These are phyloP conservation scores for Xenus cinereus DNA, from an alignment of 2,113 vertebrate genomes.

Conservation along the genomic window DNA sequence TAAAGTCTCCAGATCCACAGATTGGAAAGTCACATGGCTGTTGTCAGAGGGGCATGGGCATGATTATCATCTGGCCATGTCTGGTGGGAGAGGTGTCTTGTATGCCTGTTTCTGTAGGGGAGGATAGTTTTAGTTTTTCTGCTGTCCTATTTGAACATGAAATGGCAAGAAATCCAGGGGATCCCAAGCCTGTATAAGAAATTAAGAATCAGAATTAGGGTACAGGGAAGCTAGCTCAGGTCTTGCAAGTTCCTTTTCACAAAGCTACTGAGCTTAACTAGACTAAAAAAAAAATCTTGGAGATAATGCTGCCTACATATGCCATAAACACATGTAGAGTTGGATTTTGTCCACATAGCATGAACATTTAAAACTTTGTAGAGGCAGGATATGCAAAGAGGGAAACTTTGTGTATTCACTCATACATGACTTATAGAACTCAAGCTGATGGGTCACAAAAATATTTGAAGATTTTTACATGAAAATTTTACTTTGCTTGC, in stretches of 20 bases:
- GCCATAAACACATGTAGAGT: conserved; percentile 45
- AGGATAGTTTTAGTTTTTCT: neutral
- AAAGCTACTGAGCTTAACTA: neutral
- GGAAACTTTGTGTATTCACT: conserved; percentile 51
- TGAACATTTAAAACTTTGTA: conserved; percentile 73
- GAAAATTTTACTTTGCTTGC: conserved; percentile 49
- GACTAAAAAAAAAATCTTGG: conserved; percentile 20
- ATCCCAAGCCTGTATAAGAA: neutral
- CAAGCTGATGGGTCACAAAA: conserved; percentile 69
- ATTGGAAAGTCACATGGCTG: neutral
- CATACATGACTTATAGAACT: conserved; percentile 69
- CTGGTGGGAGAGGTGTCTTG: neutral
- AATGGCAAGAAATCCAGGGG: neutral
- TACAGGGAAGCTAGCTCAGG: neutral
- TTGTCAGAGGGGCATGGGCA: neutral
- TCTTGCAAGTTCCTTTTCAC: neutral
- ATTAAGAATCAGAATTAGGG: neutral
- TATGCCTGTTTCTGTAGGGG: neutral
- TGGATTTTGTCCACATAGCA: conserved; percentile 65
- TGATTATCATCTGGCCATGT: fast-evolving
- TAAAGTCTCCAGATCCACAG: neutral
- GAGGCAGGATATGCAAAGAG: conserved; percentile 64
- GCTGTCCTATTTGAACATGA: neutral
- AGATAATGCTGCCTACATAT: conserved; percentile 47
- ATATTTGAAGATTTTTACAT: conserved; percentile 66